Conservation (phyloP, 64 coral and sea anemone species). For the Platygyra sinensis region DNA sequence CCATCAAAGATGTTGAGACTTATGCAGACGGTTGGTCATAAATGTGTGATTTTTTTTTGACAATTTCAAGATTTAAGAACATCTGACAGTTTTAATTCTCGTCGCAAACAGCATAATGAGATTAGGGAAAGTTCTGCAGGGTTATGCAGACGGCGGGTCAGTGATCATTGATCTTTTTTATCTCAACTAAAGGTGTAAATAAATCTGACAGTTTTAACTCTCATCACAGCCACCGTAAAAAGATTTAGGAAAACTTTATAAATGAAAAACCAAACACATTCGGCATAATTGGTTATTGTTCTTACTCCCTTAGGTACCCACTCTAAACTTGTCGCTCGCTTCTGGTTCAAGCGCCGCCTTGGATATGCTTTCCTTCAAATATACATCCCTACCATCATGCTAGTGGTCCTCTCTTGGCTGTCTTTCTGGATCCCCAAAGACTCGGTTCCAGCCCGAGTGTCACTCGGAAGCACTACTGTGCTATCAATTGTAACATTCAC, state of each 20-base stretch:
- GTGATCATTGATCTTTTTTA: too few relatives aligned
- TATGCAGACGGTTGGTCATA: constrained; percentile 1
- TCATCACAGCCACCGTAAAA: too few relatives aligned
- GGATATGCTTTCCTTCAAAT: constrained; percentile 63
- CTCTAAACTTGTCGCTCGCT: constrained; percentile 33
- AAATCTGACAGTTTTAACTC: too few relatives aligned
- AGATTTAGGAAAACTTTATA: too few relatives aligned
- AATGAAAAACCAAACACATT: background rate
- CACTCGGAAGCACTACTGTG: constrained; percentile 65
- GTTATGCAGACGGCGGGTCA: too few relatives aligned
- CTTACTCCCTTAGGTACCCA: background rate
- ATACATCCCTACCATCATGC: constrained; percentile 50
- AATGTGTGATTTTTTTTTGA: background rate
- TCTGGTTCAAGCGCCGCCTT: constrained; percentile 50
- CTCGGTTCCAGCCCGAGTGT: constrained; percentile 54
- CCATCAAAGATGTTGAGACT: background rate
- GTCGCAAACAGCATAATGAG: too few relatives aligned
- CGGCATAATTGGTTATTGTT: background rate
- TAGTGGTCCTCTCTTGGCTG: constrained; percentile 67
- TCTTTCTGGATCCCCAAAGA: constrained; percentile 51
- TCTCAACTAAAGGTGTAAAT: too few relatives aligned
- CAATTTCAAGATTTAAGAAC: background rate
- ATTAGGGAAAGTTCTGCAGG: too few relatives aligned
- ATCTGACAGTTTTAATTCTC: too few relatives aligned
- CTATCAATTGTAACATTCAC: constrained; percentile 66